Conservation (phyloP, 2,888 invertebrate genomes). For the Amphiduros pacificus region DNA sequence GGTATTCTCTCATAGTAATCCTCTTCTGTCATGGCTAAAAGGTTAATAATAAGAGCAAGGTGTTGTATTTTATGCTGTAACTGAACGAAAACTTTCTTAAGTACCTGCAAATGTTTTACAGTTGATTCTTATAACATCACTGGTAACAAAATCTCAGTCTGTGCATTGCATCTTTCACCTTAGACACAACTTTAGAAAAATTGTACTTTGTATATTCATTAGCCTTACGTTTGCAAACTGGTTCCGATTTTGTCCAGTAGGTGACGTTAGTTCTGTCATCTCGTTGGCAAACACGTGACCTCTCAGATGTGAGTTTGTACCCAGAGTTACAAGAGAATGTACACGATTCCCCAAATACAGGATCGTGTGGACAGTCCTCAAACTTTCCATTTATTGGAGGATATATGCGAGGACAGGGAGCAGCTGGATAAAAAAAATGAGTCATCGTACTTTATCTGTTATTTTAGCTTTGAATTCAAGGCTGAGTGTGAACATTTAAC, state of each 20-base stretch:
- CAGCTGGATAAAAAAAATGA: constrained; percentile 6
- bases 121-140: no score
- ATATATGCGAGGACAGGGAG: constrained; percentile 6
- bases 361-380: constrained; percentile 8
- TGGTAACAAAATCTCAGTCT: no score
- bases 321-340: constrained; percentile 15
- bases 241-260: constrained; percentile 1
- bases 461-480: no score
- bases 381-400: constrained; percentile 17
- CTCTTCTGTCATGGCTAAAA: neutral
- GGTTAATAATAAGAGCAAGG: no score
- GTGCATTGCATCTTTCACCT: no score
- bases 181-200: no score
- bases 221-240: constrained; percentile 9
- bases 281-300: constrained; percentile 4
- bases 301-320: constrained; percentile 7
- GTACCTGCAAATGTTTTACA: no score
- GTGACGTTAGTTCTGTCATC: neutral
- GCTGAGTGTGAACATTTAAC: no score
- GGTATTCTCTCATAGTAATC: constrained; percentile 11
- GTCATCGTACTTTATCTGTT: no score
- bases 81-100: no score
- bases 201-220: no score
- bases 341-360: constrained; percentile 20
- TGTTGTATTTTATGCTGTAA: no score